These are phyloP conservation scores for Sebastes goodei DNA, from an alignment of 2,797 vertebrate species.

Conservation along the genomic window DNA sequence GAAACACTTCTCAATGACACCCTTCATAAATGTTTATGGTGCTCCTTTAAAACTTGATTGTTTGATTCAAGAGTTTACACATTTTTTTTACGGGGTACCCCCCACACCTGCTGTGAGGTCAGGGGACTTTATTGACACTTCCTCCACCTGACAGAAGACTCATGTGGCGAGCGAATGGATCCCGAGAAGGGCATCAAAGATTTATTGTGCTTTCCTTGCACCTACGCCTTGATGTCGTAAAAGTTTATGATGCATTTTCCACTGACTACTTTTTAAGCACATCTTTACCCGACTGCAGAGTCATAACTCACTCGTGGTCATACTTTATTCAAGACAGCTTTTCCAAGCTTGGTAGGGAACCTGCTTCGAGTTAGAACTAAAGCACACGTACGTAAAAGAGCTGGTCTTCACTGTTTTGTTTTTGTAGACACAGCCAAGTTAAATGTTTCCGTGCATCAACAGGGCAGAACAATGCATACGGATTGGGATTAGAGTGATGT, in stretches of 20 bases:
- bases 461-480: background rate
- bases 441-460: background rate
- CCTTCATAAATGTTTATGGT: background rate
- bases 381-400: background rate
- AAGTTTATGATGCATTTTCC: slow-evolving; percentile 73
- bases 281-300: slow-evolving; percentile 70
- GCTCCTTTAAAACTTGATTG: background rate
- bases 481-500: background rate
- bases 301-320: slow-evolving; percentile 64
- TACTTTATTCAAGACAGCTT: slow-evolving; percentile 60
- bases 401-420: background rate
- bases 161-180: slow-evolving; percentile 49
- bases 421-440: background rate
- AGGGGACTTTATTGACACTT: slow-evolving; percentile 20
- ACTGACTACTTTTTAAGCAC: slow-evolving; percentile 72
- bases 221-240: slow-evolving; percentile 61
- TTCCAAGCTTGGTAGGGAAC: slow-evolving; percentile 45
- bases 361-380: slow-evolving; percentile 23
- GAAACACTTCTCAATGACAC: background rate
- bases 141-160: slow-evolving; percentile 33
- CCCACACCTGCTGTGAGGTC: slow-evolving; percentile 31
- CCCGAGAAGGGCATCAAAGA: slow-evolving; percentile 44
- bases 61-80: background rate
- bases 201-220: slow-evolving; percentile 62
- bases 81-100: background rate